phyloP scores from a whole-genome alignment of 2,113 vertebrate genomes.

The Oryzias woworae region DNA sequence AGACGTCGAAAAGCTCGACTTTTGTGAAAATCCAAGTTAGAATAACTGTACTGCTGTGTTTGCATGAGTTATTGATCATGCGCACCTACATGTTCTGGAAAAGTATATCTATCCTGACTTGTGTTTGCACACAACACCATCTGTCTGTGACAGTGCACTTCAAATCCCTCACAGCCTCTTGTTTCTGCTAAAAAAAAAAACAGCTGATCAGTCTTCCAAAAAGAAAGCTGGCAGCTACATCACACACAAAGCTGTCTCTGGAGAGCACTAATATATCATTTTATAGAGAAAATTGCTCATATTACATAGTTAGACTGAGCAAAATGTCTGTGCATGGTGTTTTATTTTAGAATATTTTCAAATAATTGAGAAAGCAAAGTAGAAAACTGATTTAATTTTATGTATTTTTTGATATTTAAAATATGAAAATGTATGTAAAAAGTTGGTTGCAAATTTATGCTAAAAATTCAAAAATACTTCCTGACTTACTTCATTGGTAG shows the following conservation, averaged over 20 bases:
- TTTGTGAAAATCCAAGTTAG: conserved; percentile 10
- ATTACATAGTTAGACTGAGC: conserved; percentile 2
- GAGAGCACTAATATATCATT: conserved; percentile 41
- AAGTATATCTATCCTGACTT: conserved; percentile 12
- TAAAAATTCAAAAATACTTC: too few species aligned
- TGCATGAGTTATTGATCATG: conserved; percentile 12
- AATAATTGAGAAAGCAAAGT: too few species aligned
- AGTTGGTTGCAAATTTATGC: too few species aligned
- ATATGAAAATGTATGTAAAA: too few species aligned
- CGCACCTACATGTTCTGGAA: conserved; percentile 32
- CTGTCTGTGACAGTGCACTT: conserved; percentile 63
- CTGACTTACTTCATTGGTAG: too few species aligned
- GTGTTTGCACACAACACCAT: conserved; percentile 64
- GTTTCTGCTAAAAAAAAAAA: conserved; percentile 57
- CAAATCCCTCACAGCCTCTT: conserved; percentile 64
- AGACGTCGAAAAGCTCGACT: conserved; percentile 32
- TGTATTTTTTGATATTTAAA: too few species aligned
- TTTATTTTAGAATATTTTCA: too few species aligned
- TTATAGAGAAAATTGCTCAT: conserved; percentile 40
- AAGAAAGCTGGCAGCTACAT: conserved; percentile 62
- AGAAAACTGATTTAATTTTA: too few species aligned
- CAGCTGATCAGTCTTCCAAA: conserved; percentile 73
- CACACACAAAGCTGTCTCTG: conserved; percentile 63
- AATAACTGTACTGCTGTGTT: conserved; percentile 10
- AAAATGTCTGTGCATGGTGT: too few species aligned